These are phyloP conservation scores for Spialia ferax DNA, from an alignment of 2,888 invertebrate species.

Conservation along the genomic window DNA sequence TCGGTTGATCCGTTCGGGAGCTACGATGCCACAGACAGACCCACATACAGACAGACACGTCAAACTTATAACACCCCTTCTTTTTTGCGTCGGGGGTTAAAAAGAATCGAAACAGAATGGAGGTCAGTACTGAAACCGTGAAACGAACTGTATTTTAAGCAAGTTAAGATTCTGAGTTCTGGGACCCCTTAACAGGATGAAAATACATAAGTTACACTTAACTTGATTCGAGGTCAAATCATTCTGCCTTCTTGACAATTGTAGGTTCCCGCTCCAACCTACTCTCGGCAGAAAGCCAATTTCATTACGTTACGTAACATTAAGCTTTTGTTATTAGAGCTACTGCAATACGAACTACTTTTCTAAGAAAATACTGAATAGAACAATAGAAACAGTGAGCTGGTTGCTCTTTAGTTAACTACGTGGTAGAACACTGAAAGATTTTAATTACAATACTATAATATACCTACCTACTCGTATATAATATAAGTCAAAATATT, in stretches of 20 bases:
- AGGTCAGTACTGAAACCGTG: not conserved
- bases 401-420: constrained; percentile 1
- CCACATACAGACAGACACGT: too few relatives aligned
- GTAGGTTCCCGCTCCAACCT: constrained; percentile 21
- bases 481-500: not conserved
- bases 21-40: too few relatives aligned
- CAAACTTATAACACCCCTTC: too few relatives aligned
- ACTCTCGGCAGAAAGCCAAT: constrained; percentile 38
- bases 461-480: not conserved
- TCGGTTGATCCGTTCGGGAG: too few relatives aligned
- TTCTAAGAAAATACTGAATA: constrained; percentile 25
- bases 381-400: not conserved
- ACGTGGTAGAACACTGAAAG: not conserved
- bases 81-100: too few relatives aligned
- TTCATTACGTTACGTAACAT: constrained; percentile 38
- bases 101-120: not conserved
- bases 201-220: constrained; percentile 1
- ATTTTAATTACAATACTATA: not conserved
- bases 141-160: too few relatives aligned
- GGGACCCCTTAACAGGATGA: not conserved
- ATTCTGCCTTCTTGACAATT: constrained; percentile 20
- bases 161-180: not conserved
- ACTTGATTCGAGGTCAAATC: not conserved
- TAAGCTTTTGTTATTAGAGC: constrained; percentile 30
- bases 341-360: constrained; percentile 32